Base-by-base conservation (phyloP, 2,113 vertebrate genomes). In the Rallus limicola region DNA sequence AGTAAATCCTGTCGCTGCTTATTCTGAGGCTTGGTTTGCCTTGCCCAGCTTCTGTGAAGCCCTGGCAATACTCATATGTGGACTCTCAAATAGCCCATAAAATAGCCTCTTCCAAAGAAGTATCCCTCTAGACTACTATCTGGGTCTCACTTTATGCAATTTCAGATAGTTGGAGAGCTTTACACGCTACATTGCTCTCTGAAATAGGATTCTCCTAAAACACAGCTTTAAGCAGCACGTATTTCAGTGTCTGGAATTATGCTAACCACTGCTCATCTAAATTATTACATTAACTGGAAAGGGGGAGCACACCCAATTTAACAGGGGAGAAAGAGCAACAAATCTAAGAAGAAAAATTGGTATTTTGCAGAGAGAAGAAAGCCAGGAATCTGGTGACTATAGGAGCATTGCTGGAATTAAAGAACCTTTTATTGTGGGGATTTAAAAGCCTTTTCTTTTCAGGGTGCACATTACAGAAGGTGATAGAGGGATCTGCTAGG, bases 221-320 rank as follows among this genome's bases (percentile, higher is more conserved):
- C 94, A 84, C 87, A 95, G 94, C 83, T 92, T 40, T 60, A 64
- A 92, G 86, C 82, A 87, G 94, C 87, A 82, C 23, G 16, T 85
- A 88, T 86, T 93, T 90, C 81, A 90, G 72, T 74, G 94, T 74
- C 95, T 94, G 48, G 91, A 97, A 92, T 93, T 96, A 92, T 92
- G 92, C 92, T 95, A 97, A 97, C 53, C 94, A 90, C 91, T 75
- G 83, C 89, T 96, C 92, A 87, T 96, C 36, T n/a, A 87, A 94
- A 97, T 97, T 94, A 96, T 97, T 88, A 87, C n/a, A 96, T 95
- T 97, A 96, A 95, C 94, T 95, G 92, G 87, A 90, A 94, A 96
- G 58, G 76, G 95, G 94, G 48, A 92, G 62, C 88, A 89, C 85
- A 95, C 50, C 60, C 79, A 63, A 94, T 95, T 96, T 96, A 96